Base-by-base conservation (phyloP, 2,797 vertebrate genomes). In the Gobionotothen gibberifrons region DNA sequence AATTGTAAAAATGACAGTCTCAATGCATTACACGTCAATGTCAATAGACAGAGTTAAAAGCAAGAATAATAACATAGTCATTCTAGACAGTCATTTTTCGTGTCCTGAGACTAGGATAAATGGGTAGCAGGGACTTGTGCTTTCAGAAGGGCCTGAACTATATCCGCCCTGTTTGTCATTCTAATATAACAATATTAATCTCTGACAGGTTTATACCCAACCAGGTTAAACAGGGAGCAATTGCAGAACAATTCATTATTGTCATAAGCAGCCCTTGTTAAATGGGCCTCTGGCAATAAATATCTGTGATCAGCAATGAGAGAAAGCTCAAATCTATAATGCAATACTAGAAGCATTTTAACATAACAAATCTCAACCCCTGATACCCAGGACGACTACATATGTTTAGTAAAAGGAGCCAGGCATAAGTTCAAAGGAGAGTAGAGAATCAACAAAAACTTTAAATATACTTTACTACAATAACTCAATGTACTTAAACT, bases 271-370 rank as follows among this genome's bases (percentile, higher is more conserved):
- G 85, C 83, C 76, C 70, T 76, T 78, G 90, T 93, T 93, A 95
- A 96, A 95, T 87, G 85, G 87, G 75, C 86, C 51, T 54, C 52
- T 76, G 84, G 92, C 90, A 93, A 96, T 95, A 95, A 96, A 95
- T 94, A 93, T 92, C 86, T 93, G 88, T 92, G 92, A 94, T 93
- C 84, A 89, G 81, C 85, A 87, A 78, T 83, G 60, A 43, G 42
- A 79, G 73, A 83, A 79, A 78, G 81, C 82, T 78, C 66, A 83
- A 69, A 73, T 80, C 85, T 93, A 93, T 85, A 90, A 80, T 87
- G 85, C 67, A 17, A 60, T 26, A n/a, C 90, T 93, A 93, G 92
- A 93, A 91, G 84, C 73, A 89, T 87, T 77, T 94, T 85, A 91
- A 93, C 69, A 66, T 82, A 78, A 62, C 86, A 90, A 86, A 90